These are phyloP conservation scores for Eumerus sabulonum DNA, from an alignment of 2,888 invertebrate genomes.

Conservation along the genomic window DNA sequence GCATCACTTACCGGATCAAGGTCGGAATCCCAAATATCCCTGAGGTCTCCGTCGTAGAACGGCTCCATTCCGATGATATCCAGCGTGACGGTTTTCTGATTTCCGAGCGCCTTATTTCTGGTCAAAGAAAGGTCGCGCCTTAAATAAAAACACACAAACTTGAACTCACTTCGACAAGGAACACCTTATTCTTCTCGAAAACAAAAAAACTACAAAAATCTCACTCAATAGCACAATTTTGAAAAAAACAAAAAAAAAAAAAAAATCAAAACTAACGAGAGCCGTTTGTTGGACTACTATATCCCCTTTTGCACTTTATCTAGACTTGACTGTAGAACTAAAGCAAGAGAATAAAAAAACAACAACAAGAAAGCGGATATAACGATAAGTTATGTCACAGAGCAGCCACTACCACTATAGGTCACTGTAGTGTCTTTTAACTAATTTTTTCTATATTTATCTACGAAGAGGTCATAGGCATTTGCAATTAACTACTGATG, in stretches of 20 bases:
- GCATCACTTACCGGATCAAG: constrained; percentile 87
- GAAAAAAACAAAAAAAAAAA: constrained; percentile 26
- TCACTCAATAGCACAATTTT: constrained; percentile 29
- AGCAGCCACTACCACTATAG: no score
- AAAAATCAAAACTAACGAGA: not conserved
- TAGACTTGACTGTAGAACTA: no score
- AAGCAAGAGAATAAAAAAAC: no score
- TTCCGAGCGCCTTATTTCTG: constrained; percentile 34
- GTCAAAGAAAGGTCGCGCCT: constrained; percentile 34
- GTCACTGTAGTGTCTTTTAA: no score
- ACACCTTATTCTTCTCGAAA: not conserved
- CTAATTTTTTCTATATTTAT: no score
- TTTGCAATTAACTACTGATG: no score
- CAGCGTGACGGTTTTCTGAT: constrained; percentile 62
- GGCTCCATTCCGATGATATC: constrained; percentile 82
- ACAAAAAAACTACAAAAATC: no score
- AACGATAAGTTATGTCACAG: no score
- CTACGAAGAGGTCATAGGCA: no score
- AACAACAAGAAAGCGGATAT: not conserved
- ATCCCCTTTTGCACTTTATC: no score
- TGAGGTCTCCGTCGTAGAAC: constrained; percentile 88
- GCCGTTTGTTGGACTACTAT: no score
- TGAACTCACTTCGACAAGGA: constrained; percentile 41
- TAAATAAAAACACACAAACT: constrained; percentile 10
- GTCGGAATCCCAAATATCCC: constrained; percentile 90